Percentiles rank a stretch among this genome's conserved stretches.
These are phyloP conservation scores for Paramuricea clavata DNA, from an alignment of 92 coral and sea anemone genomes.

Conservation along the genomic window DNA sequence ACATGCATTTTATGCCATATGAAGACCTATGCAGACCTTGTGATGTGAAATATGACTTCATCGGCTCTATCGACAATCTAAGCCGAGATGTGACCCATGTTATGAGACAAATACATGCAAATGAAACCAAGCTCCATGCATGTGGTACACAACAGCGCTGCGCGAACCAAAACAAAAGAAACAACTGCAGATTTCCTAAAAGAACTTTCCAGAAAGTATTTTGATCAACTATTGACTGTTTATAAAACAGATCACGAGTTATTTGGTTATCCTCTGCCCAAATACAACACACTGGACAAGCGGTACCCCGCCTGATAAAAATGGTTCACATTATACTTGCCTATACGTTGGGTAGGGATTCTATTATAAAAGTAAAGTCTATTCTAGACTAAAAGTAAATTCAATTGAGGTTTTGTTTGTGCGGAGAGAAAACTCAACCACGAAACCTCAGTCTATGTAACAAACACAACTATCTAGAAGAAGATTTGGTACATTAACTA, in stretches of 20 bases:
- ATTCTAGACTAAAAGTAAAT: too few species aligned
- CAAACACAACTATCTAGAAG: too few species aligned
- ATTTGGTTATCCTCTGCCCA: constrained; percentile 3
- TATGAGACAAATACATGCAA: background rate
- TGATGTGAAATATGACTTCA: constrained; percentile 39
- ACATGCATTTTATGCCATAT: constrained; percentile 45
- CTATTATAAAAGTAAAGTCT: too few species aligned
- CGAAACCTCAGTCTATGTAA: too few species aligned
- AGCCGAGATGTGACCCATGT: background rate
- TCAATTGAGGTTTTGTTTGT: too few species aligned
- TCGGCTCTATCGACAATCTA: constrained; percentile 5
- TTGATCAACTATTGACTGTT: background rate
- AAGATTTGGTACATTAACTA: too few species aligned
- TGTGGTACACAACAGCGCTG: background rate
- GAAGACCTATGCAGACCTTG: constrained; percentile 47
- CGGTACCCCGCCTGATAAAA: background rate
- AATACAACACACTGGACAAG: background rate
- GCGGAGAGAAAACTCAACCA: too few species aligned
- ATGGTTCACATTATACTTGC: too few species aligned
- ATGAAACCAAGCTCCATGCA: background rate
- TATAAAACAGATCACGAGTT: background rate
- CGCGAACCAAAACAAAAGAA: background rate
- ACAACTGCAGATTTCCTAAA: background rate
- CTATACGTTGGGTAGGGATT: too few species aligned
- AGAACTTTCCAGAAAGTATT: background rate